Conservation (phyloP, 2,113 vertebrate species). For the Chascanopsetta lugubris region DNA sequence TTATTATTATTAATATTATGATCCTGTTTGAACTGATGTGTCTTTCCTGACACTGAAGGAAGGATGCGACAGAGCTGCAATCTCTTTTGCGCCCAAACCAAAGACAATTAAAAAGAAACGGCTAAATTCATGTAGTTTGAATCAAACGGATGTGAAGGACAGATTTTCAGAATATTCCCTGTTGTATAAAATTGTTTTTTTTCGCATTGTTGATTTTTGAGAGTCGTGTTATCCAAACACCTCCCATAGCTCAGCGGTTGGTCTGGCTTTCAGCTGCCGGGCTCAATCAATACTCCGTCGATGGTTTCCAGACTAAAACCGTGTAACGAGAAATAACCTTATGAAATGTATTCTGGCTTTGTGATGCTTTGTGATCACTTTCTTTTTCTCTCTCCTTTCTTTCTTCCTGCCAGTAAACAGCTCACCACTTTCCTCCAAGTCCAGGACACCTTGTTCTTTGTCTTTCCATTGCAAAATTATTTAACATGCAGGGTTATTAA, state of each 20-base stretch:
- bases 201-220: neutral
- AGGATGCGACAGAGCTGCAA: too few species aligned
- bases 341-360: constrained; percentile 19
- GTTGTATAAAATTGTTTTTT: neutral
- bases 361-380: constrained; percentile 16
- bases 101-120: too few species aligned
- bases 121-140: too few species aligned
- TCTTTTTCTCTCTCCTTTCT: neutral
- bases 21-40: too few species aligned
- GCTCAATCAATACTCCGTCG: constrained; percentile 40
- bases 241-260: constrained; percentile 3
- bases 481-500: constrained; percentile 13
- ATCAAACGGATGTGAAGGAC: too few species aligned
- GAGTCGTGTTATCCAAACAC: constrained; percentile 22
- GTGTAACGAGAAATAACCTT: neutral
- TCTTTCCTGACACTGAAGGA: too few species aligned
- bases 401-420: constrained; percentile 24
- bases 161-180: neutral
- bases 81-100: too few species aligned
- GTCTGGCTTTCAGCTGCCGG: constrained; percentile 20
- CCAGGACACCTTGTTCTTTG: neutral
- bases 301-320: constrained; percentile 30
- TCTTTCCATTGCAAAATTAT: constrained; percentile 1
- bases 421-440: constrained; percentile 2
- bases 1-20: too few species aligned